Conservation (phyloP, 1,140 invertebrate genomes). For the Probaryconus sp. region DNA sequence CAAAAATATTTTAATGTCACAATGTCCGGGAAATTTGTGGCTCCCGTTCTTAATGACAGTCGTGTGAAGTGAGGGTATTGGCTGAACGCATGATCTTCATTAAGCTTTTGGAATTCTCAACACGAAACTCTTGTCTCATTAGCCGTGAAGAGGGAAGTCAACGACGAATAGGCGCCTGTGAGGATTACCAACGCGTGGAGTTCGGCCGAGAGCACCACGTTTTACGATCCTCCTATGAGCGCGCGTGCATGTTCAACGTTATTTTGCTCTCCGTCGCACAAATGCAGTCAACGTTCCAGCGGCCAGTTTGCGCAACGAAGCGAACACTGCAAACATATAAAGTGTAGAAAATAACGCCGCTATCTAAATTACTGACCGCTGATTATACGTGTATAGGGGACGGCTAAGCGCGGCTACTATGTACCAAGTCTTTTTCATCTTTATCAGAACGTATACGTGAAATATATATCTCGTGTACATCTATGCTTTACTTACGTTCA, state of each 20-base stretch:
- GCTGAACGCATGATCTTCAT: slow-evolving; percentile 66
- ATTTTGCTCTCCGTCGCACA: slow-evolving; percentile 66
- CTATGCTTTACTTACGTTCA: too few species aligned
- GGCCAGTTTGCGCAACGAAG: slow-evolving; percentile 46
- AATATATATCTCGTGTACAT: too few species aligned
- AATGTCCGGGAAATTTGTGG: slow-evolving; percentile 22
- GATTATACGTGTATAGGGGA: slow-evolving; percentile 54
- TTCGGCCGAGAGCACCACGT: slow-evolving; percentile 68
- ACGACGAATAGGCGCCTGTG: slow-evolving; percentile 59
- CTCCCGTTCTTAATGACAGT: slow-evolving; percentile 28
- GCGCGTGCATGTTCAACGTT: slow-evolving; percentile 68
- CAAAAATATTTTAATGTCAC: slow-evolving; percentile 25
- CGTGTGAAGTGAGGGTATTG: slow-evolving; percentile 23
- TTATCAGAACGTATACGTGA: slow-evolving; percentile 1
- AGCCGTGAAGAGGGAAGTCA: slow-evolving; percentile 51
- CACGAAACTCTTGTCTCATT: slow-evolving; percentile 64
- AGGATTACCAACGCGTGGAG: slow-evolving; percentile 72
- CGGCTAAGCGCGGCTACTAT: slow-evolving; percentile 9
- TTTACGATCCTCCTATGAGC: slow-evolving; percentile 66
- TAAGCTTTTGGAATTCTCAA: slow-evolving; percentile 65
- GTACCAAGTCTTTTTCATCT: slow-evolving; percentile 17
- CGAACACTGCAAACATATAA: slow-evolving; percentile 55
- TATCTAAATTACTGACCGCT: slow-evolving; percentile 69
- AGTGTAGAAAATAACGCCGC: slow-evolving; percentile 67
- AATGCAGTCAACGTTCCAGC: slow-evolving; percentile 40